phyloP scores from a whole-genome alignment of 2,888 invertebrate species.

The Smittia sp. region DNA sequence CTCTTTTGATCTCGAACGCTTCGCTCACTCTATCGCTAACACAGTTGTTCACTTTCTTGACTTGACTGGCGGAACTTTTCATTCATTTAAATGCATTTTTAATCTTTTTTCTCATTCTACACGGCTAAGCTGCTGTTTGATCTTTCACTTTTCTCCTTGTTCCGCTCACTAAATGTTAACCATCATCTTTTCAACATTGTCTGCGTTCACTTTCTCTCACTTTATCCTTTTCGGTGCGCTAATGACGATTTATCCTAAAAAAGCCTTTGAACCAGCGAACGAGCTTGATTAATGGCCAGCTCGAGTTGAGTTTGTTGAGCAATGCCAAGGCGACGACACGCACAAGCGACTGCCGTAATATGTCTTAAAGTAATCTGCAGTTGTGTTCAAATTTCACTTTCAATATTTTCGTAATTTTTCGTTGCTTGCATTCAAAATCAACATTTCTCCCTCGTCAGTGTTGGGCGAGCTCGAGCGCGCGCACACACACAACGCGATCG shows the following conservation, averaged over 20 bases:
- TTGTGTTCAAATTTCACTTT: constrained; percentile 29
- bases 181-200: not conserved
- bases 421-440: constrained; percentile 13
- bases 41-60: not conserved
- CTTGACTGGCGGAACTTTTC: not conserved
- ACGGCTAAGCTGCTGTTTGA: not conserved
- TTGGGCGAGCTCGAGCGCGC: not conserved
- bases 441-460: not conserved
- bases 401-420: constrained; percentile 25
- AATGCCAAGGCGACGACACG: not conserved
- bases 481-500: not conserved
- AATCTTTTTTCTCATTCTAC: not conserved
- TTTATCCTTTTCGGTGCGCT: not conserved
- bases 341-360: not conserved
- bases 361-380: constrained; percentile 2
- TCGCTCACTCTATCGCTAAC: too few relatives aligned
- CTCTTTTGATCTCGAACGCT: too few relatives aligned
- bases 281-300: not conserved
- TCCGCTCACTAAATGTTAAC: constrained; percentile 10
- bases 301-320: constrained; percentile 11
- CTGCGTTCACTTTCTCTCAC: constrained; percentile 15
- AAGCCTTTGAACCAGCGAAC: not conserved
- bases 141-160: constrained; percentile 6
- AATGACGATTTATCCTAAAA: not conserved
- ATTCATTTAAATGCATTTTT: constrained; percentile 16